These are phyloP conservation scores for Drosophila dives DNA, from an alignment of 2,888 invertebrate species.

Conservation along the genomic window DNA sequence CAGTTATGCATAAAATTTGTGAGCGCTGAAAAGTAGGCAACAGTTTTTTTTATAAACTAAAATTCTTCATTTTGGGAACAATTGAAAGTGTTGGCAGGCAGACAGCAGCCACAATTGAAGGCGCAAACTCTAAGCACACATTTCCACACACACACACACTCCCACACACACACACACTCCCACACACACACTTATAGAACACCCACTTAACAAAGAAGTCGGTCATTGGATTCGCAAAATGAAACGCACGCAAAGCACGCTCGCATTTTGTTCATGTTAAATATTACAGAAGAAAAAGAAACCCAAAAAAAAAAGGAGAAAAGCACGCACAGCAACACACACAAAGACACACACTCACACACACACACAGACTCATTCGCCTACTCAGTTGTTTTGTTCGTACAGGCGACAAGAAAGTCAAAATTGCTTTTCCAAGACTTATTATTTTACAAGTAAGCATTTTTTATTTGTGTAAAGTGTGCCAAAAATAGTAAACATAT, in stretches of 20 bases:
- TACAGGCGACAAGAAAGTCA: constrained; percentile 38
- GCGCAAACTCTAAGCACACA: constrained; percentile 5
- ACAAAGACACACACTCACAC: constrained; percentile 15
- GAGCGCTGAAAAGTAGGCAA: constrained; percentile 10
- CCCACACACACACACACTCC: neutral
- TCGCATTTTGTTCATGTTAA: constrained; percentile 56
- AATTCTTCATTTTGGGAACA: constrained; percentile 46
- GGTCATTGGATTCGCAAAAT: constrained; percentile 68
- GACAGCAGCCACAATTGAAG: constrained; percentile 39
- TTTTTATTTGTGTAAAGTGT: too few species aligned
- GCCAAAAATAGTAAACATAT: too few species aligned
- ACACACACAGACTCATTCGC: constrained; percentile 14
- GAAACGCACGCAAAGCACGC: constrained; percentile 56
- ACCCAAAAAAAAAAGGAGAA: constrained; percentile 32
- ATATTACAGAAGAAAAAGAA: constrained; percentile 34
- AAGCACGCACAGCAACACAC: constrained; percentile 32
- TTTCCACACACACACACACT: neutral
- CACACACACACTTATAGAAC: neutral
- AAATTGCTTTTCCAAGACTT: neutral
- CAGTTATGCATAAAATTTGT: neutral
- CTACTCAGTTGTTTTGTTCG: constrained; percentile 7
- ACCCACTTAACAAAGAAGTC: constrained; percentile 60
- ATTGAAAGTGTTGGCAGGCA: constrained; percentile 57
- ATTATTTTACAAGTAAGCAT: neutral
- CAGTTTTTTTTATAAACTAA: constrained; percentile 11